These are phyloP conservation scores for Cyanoramphus novaezelandiae DNA, from an alignment of 2,113 vertebrate species.

Conservation along the genomic window DNA sequence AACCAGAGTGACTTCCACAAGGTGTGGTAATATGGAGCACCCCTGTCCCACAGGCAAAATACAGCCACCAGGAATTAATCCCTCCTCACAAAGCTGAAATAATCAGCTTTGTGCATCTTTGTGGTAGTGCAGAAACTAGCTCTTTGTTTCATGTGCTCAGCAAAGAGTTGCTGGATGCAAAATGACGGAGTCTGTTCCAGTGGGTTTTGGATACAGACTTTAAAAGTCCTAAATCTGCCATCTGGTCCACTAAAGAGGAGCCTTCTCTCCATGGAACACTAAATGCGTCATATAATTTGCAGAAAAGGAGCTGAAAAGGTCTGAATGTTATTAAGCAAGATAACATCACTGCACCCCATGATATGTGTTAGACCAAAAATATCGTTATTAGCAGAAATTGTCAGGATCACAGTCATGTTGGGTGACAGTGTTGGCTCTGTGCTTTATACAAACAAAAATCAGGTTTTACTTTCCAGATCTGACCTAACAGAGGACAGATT, in stretches of 20 bases:
- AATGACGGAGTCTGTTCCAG: background rate
- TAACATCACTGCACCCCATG: background rate
- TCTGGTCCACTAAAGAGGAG: background rate
- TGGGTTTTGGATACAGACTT: background rate
- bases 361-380: background rate
- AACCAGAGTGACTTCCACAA: background rate
- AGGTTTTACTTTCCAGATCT: background rate
- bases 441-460: background rate
- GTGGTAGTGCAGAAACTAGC: background rate
- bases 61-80: background rate
- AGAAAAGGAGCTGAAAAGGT: background rate
- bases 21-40: background rate
- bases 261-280: background rate
- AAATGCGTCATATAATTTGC: background rate
- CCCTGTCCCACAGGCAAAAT: background rate
- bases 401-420: background rate
- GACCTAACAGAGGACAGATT: background rate
- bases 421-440: background rate
- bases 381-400: background rate
- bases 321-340: background rate
- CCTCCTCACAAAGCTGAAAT: background rate
- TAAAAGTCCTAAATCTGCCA: background rate
- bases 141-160: background rate
- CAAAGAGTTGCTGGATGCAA: background rate
- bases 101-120: background rate